These are phyloP conservation scores for Chloroclysta siterata DNA, from an alignment of 2,888 invertebrate genomes.

Conservation along the genomic window DNA sequence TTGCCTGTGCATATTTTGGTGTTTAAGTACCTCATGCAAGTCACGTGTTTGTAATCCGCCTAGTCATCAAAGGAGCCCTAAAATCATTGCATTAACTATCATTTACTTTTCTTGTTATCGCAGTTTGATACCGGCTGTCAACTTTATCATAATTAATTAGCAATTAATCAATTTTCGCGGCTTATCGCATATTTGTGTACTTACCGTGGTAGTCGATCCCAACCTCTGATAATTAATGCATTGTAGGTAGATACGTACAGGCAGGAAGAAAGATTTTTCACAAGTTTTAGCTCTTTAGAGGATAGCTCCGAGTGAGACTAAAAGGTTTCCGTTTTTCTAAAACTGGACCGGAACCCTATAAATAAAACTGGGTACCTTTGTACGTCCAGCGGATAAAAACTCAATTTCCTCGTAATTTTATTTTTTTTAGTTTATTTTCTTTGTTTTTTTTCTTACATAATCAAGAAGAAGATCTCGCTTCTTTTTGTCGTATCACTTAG, in stretches of 20 bases:
- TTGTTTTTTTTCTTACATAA: too few relatives aligned
- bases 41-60: background rate
- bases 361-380: too few relatives aligned
- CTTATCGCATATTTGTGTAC: conserved; percentile 35
- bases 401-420: too few relatives aligned
- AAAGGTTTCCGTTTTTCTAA: background rate
- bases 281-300: background rate
- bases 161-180: conserved; percentile 56
- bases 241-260: background rate
- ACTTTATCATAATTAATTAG: conserved; percentile 58
- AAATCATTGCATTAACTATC: conserved; percentile 51
- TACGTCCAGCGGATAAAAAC: too few relatives aligned
- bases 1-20: too few relatives aligned
- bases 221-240: conserved; percentile 1
- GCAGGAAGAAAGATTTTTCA: background rate
- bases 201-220: conserved; percentile 38
- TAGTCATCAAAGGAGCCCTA: conserved; percentile 3
- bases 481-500: too few relatives aligned
- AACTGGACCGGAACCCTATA: background rate
- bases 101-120: conserved; percentile 47
- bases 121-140: conserved; percentile 50
- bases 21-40: background rate
- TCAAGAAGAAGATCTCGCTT: too few relatives aligned
- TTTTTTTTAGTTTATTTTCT: too few relatives aligned
- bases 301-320: background rate